phyloP scores from a whole-genome alignment of 2,797 vertebrate species.

The Premnoplex brunnescens region DNA sequence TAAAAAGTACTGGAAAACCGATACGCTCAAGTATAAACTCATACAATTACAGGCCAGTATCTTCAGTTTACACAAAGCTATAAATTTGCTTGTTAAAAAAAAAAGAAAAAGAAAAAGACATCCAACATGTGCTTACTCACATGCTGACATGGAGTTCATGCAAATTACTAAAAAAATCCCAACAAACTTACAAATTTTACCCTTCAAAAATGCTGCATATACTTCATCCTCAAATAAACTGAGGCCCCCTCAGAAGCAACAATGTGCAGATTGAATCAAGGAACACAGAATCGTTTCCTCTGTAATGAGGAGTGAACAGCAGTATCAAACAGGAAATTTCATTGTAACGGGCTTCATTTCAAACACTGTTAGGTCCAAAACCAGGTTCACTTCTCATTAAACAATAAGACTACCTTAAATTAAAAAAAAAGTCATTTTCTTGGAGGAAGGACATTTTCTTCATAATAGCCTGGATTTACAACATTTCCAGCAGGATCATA shows the following conservation, averaged over 20 bases:
- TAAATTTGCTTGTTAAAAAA: neutral
- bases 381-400: constrained; percentile 12
- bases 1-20: neutral
- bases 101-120: neutral
- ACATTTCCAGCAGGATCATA: constrained; percentile 95
- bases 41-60: neutral
- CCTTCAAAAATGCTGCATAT: constrained; percentile 10
- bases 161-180: neutral
- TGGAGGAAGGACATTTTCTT: constrained; percentile 90
- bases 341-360: constrained; percentile 13
- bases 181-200: neutral
- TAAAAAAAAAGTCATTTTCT: constrained; percentile 72
- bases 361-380: neutral
- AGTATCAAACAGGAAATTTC: constrained; percentile 18
- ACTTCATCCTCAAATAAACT: neutral
- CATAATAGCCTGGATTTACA: constrained; percentile 93
- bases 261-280: neutral
- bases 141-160: constrained; percentile 23
- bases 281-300: neutral
- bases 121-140: constrained; percentile 31
- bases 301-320: neutral
- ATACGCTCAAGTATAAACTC: neutral
- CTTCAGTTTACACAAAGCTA: constrained; percentile 25
- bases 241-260: neutral
- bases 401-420: neutral